Evolutionary conservation across 2,888 invertebrate genomes (phyloP).

Genomic region (Incurvaria masculella): DNA sequence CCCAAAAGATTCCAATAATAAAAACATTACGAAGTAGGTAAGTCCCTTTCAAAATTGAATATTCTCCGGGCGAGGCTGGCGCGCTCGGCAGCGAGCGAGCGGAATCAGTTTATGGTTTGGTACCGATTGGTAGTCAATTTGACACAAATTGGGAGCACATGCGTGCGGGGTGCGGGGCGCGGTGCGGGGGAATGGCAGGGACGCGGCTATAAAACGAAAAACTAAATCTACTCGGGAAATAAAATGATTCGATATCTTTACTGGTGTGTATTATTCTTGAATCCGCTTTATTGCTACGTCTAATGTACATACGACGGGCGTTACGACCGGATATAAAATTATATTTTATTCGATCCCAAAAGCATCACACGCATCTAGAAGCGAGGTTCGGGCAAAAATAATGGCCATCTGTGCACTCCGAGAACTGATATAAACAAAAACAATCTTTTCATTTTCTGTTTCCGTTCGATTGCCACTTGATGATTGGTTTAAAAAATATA

Average conservation of each 20-base stretch:
- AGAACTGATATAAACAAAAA: no score
- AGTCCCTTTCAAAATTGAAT: no score
- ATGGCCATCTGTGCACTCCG: no score
- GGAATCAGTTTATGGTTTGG: neutral
- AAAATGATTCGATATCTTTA: constrained; percentile 2
- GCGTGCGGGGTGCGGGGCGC: no score
- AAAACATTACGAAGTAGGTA: no score
- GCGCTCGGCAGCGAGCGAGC: neutral
- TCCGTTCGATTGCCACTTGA: no score
- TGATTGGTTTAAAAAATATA: no score
- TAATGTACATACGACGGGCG: constrained; percentile 1
- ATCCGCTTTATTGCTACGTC: constrained; percentile 5
- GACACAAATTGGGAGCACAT: constrained; percentile 2
- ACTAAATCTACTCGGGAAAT: neutral
- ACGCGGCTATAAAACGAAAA: neutral
- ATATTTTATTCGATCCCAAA: neutral
- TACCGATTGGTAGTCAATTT: neutral
- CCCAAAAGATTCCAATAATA: no score
- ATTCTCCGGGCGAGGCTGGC: neutral
- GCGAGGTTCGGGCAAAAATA: no score
- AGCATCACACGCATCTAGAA: no score
- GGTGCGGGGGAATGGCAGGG: no score
- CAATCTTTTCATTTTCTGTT: no score
- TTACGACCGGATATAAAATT: neutral
- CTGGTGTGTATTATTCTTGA: constrained; percentile 6